Evolutionary conservation across 2,797 vertebrate genomes (phyloP).

Genomic region (Halcyon leucocephala): DNA sequence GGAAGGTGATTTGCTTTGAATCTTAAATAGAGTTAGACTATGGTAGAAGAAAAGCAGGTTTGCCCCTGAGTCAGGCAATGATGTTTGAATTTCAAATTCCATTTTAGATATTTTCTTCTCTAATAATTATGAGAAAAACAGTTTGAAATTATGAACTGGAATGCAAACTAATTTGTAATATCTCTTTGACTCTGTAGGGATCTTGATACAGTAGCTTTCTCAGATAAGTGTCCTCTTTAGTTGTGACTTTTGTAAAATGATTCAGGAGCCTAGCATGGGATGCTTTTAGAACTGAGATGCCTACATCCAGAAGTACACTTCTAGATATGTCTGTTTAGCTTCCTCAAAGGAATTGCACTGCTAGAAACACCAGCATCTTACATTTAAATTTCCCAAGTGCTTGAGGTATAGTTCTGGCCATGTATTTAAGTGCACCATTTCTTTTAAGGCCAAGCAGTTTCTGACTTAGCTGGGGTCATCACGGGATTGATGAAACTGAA

Average conservation of each 20-base stretch:
- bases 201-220: background rate
- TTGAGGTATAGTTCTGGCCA: background rate
- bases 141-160: background rate
- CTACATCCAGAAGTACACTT: background rate
- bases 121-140: background rate
- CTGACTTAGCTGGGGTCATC: background rate
- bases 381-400: background rate
- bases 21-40: background rate
- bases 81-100: background rate
- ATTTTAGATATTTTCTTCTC: background rate
- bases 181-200: background rate
- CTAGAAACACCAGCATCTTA: fast-evolving
- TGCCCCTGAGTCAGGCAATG: background rate
- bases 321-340: background rate
- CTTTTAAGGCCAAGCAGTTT: background rate
- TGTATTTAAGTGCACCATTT: background rate
- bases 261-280: background rate
- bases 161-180: background rate
- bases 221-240: background rate
- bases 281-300: background rate
- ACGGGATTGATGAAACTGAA: background rate
- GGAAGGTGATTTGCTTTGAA: background rate
- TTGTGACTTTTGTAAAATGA: background rate
- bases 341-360: fast-evolving
- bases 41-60: background rate